Evolutionary conservation across 1,140 invertebrate species (phyloP).

Genomic region (Eulimnadia texana): DNA sequence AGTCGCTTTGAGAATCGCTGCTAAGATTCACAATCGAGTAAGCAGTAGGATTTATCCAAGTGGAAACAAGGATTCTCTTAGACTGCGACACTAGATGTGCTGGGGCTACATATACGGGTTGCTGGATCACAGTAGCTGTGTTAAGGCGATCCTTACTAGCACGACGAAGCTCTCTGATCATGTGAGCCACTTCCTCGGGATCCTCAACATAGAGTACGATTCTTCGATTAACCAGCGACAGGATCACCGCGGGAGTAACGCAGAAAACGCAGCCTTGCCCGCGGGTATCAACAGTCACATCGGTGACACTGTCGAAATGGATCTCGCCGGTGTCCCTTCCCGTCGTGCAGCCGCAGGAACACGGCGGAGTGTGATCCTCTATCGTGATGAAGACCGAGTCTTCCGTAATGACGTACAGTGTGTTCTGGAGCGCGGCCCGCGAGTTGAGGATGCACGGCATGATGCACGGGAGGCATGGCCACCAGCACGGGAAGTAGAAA

Average conservation of each 20-base stretch:
- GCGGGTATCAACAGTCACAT: not conserved
- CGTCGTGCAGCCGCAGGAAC: not conserved
- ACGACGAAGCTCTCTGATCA: not conserved
- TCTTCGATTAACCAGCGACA: not conserved
- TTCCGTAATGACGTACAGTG: not conserved
- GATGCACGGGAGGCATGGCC: not conserved
- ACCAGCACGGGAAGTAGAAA: not conserved
- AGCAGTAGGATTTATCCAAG: too few relatives aligned
- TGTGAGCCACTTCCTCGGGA: not conserved
- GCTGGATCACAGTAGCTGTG: too few relatives aligned
- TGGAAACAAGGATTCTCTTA: too few relatives aligned
- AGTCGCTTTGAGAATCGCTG: too few relatives aligned
- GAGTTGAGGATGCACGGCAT: not conserved
- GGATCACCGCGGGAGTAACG: not conserved
- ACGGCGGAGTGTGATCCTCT: not conserved
- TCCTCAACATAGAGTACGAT: not conserved
- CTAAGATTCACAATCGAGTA: too few relatives aligned
- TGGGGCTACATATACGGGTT: too few relatives aligned
- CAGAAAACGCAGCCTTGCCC: not conserved
- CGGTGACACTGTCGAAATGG: not conserved
- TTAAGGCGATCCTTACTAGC: not conserved
- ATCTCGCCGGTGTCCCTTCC: not conserved
- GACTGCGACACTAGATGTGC: too few relatives aligned
- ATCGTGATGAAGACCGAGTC: not conserved
- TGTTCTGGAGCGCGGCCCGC: not conserved